A percentile compares a stretch with the other conserved stretches of the same genome.
Conservation (phyloP, 2,888 invertebrate genomes). For the Fissipunctia ypsillon region DNA sequence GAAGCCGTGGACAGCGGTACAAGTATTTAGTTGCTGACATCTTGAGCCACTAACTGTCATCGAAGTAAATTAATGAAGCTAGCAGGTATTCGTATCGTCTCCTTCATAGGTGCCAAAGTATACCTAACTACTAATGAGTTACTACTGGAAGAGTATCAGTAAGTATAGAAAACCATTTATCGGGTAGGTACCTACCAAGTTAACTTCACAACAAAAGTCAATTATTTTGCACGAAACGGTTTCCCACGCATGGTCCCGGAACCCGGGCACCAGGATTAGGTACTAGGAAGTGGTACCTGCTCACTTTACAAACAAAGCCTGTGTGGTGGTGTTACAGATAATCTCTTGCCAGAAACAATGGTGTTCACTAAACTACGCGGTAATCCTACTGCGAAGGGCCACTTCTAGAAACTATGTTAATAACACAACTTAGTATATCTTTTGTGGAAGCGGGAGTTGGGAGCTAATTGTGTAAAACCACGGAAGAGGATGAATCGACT, state of each 20-base stretch:
- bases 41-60: no score
- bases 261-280: not conserved
- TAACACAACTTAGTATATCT: not conserved
- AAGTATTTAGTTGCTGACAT: no score
- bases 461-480: not conserved
- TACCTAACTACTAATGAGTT: not conserved
- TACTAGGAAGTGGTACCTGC: slow-evolving; percentile 5
- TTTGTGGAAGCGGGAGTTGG: slow-evolving; percentile 7
- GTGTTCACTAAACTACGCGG: slow-evolving; percentile 14
- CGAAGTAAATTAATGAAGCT: no score
- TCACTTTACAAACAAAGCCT: slow-evolving; percentile 7
- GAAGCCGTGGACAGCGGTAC: no score
- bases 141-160: not conserved
- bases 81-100: no score
- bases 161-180: not conserved
- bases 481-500: not conserved
- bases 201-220: not conserved
- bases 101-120: no score
- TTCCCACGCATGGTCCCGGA: slow-evolving; percentile 31
- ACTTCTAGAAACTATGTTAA: slow-evolving; percentile 29
- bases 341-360: slow-evolving; percentile 45
- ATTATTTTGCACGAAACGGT: not conserved
- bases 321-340: slow-evolving; percentile 20
- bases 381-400: slow-evolving; percentile 21
- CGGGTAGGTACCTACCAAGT: not conserved